Base-by-base conservation (phyloP, 2,888 invertebrate genomes). In the Zygogramma bicolorata region DNA sequence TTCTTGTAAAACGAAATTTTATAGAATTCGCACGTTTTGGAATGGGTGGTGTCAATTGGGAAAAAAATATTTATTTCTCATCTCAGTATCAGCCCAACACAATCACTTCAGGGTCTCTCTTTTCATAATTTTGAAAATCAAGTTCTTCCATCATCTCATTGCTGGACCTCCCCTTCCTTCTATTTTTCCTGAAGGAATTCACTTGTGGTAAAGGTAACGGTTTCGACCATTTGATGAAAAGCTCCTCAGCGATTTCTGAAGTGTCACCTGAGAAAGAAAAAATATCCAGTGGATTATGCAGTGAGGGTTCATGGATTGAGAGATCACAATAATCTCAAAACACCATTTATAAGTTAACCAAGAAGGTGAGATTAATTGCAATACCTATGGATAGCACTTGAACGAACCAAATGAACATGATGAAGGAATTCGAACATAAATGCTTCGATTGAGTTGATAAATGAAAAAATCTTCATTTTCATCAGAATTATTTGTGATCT, bases 231-330 rank as follows among this genome's bases (percentile, higher is more conserved):
- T 81, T 82, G 5, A 72, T 60, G 62, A 82, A 80, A 40, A 85
- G 83, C 31, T 70, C 57, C 60, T 74, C 77, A 0, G 85, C 85
- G 34, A 82, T 77, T 75, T 80, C 77, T 22, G 84, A 70, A 3
- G 82, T 75, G 71, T 85, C 77, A 34, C 85, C 85, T 85, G 68
- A 49, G 83, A 82, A 68, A 73, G 57, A 67, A 18, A n/a, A 22
- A 58, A n/a, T 25, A 57, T 57, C 8, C 57, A 20, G n/a, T 22
- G 18, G 22, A 22, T 25, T 8, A 22, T 20, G 8, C 15, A 49
- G 4, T 49, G 8, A n/a, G n/a, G n/a, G n/a, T n/a, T n/a, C n/a
- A n/a, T n/a, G n/a, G n/a, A n/a, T n/a, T n/a, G n/a, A n/a, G n/a
- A n/a, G n/a, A n/a, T n/a, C n/a, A n/a, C n/a, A n/a, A n/a, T n/a